phyloP scores from a whole-genome alignment of 2,797 vertebrate genomes.

The Melanotaenia maccullochi region DNA sequence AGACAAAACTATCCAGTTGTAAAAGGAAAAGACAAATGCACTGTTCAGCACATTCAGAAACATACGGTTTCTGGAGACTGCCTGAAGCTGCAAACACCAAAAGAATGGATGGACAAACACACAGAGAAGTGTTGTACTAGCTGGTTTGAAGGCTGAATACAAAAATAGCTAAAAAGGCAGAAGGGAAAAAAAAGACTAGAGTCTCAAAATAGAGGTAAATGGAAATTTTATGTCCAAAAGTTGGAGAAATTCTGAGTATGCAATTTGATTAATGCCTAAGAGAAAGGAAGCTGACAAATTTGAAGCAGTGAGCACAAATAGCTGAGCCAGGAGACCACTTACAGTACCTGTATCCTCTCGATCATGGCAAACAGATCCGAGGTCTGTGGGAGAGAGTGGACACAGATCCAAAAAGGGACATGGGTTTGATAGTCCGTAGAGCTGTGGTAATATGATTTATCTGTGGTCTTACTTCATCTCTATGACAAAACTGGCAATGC shows the following conservation, averaged over 20 bases:
- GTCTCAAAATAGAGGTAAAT: slow-evolving; percentile 33
- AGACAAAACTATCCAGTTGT: slow-evolving; percentile 23
- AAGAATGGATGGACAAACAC: slow-evolving; percentile 19
- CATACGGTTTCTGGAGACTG: slow-evolving; percentile 34
- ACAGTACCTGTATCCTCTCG: slow-evolving; percentile 88
- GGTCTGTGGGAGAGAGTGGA: slow-evolving; percentile 77
- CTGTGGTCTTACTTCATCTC: slow-evolving; percentile 17
- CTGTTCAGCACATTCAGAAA: slow-evolving; percentile 42
- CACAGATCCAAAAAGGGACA: slow-evolving; percentile 58
- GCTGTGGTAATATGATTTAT: slow-evolving; percentile 15
- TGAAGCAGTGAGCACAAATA: background rate
- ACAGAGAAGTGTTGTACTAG: slow-evolving; percentile 22
- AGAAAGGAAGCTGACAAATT: background rate
- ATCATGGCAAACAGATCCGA: slow-evolving; percentile 90
- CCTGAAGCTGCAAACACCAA: slow-evolving; percentile 25
- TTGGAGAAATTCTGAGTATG: slow-evolving; percentile 12
- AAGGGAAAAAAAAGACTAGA: slow-evolving; percentile 8
- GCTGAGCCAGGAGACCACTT: slow-evolving; percentile 42
- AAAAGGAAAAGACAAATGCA: slow-evolving; percentile 32
- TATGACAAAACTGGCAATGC: slow-evolving; percentile 7
- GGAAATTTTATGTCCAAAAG: slow-evolving; percentile 23
- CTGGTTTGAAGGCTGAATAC: slow-evolving; percentile 8
- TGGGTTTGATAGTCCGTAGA: slow-evolving; percentile 29
- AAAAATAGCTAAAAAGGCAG: slow-evolving; percentile 38
- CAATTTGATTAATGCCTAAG: slow-evolving; percentile 32